phyloP scores from a whole-genome alignment of 2,113 vertebrate species.

The Syngnathoides biaculeatus region DNA sequence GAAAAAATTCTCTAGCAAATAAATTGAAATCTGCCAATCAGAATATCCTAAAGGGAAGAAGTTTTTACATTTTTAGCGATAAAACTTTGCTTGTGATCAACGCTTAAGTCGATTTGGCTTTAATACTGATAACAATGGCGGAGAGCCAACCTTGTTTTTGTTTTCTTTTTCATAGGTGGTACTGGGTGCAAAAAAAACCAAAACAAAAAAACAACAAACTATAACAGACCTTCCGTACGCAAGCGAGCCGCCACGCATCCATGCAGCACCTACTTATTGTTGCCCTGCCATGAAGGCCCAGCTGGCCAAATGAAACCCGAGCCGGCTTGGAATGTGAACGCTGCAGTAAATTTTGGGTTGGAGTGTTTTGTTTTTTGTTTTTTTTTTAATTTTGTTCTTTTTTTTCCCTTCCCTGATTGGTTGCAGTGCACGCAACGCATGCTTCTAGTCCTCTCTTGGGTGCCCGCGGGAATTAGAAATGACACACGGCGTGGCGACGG shows the following conservation, averaged over 20 bases:
- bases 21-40: background rate
- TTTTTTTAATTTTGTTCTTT: no score
- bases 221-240: background rate
- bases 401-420: conserved; percentile 53
- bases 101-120: background rate
- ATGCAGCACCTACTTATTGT: conserved; percentile 43
- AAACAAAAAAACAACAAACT: no score
- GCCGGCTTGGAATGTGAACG: conserved; percentile 53
- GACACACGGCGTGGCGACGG: conserved; percentile 56
- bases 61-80: background rate
- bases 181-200: background rate
- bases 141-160: background rate
- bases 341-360: conserved; percentile 54
- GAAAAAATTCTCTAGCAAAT: no score
- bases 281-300: conserved; percentile 48
- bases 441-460: background rate
- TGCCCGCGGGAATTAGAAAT: conserved; percentile 64
- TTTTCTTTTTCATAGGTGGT: background rate
- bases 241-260: conserved; percentile 37
- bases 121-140: background rate
- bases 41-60: no score
- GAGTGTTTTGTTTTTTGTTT: conserved; percentile 39
- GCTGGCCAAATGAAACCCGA: conserved; percentile 60
- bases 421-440: conserved; percentile 54
- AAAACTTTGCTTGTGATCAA: background rate